Percentiles rank a stretch among this genome's conserved stretches.
phyloP scores from a whole-genome alignment of 2,888 invertebrate species.

The Poecilus cupreus region DNA sequence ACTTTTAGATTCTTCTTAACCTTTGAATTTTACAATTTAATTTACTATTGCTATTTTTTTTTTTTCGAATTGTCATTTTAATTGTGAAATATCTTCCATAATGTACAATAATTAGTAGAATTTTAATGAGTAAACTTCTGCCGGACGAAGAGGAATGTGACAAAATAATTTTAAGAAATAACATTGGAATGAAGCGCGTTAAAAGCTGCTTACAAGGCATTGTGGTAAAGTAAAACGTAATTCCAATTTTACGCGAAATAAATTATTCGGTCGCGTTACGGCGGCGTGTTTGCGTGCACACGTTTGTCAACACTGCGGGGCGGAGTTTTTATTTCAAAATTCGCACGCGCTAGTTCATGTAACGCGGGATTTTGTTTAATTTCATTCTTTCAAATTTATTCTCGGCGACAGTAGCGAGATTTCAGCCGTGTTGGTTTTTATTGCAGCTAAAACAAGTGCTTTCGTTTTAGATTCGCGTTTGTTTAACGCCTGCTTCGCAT shows the following conservation, averaged over 20 bases:
- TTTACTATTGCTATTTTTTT: too few species aligned
- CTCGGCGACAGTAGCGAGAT: constrained; percentile 17
- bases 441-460: constrained; percentile 36
- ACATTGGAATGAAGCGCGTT: neutral
- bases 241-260: constrained; percentile 24
- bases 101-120: too few species aligned
- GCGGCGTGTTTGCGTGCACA: constrained; percentile 21
- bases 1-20: too few species aligned
- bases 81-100: too few species aligned
- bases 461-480: constrained; percentile 45
- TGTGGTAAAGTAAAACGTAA: constrained; percentile 15
- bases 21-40: too few species aligned
- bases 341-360: constrained; percentile 38
- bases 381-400: constrained; percentile 39
- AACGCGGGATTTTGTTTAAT: constrained; percentile 32
- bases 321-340: constrained; percentile 26
- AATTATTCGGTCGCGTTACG: constrained; percentile 11
- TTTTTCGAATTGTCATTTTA: too few species aligned
- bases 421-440: constrained; percentile 23
- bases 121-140: too few species aligned
- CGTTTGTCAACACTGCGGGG: constrained; percentile 18
- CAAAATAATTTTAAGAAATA: neutral
- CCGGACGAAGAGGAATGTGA: too few species aligned
- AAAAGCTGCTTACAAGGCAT: constrained; percentile 23
- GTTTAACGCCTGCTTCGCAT: constrained; percentile 33